Evolutionary conservation across 23 tunicate genomes (phyloP).

Genomic region (Ascidia mentula): DNA sequence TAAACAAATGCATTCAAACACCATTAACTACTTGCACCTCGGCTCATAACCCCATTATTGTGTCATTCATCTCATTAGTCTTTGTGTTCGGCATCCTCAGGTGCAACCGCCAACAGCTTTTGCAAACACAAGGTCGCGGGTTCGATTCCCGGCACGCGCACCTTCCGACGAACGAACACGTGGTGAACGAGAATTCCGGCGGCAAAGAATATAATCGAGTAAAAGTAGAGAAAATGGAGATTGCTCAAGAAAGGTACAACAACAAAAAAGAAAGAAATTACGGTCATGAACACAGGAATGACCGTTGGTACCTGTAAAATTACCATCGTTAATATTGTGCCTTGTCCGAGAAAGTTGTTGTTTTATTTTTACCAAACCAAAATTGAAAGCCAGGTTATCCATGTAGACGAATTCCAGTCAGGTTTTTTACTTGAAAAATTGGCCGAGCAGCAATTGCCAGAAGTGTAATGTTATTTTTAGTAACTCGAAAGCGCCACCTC

Average conservation of each 20-base stretch:
- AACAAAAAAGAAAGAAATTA: constrained; percentile 2
- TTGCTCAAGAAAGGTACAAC: constrained; percentile 1
- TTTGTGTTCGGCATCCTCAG: background rate
- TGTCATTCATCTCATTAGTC: background rate
- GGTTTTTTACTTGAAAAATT: too few relatives aligned
- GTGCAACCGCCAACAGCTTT: constrained; percentile 8
- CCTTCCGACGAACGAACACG: background rate
- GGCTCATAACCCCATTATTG: too few relatives aligned
- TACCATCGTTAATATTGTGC: too few relatives aligned
- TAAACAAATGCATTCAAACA: too few relatives aligned
- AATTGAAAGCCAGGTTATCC: too few relatives aligned
- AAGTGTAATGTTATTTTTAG: too few relatives aligned
- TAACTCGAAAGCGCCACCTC: too few relatives aligned
- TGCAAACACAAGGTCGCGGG: background rate
- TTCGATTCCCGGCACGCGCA: constrained; percentile 1
- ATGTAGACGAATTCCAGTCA: too few relatives aligned
- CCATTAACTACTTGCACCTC: too few relatives aligned
- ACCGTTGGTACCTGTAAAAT: constrained; percentile 7
- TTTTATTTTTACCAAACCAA: too few relatives aligned
- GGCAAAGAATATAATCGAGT: constrained; percentile 5
- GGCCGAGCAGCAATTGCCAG: too few relatives aligned
- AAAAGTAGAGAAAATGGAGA: constrained; percentile 11
- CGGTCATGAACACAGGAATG: constrained; percentile 2
- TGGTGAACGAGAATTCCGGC: background rate
- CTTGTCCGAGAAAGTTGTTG: too few relatives aligned